These are phyloP conservation scores for Himantopus leucocephalus DNA, from an alignment of 2,113 vertebrate genomes.

Conservation along the genomic window DNA sequence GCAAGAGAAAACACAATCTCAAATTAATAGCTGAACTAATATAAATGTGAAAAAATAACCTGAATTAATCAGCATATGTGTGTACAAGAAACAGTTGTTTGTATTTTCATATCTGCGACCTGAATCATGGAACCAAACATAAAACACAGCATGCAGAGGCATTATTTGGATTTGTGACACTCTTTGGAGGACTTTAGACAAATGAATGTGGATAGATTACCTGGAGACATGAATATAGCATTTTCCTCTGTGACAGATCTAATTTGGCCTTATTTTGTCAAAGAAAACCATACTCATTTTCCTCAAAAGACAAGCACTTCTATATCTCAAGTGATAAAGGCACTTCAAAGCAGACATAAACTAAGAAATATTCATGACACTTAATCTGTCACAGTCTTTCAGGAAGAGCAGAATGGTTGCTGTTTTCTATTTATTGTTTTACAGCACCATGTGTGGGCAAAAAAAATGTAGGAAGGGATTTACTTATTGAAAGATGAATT, in stretches of 20 bases:
- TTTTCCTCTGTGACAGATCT: neutral
- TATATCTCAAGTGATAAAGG: neutral
- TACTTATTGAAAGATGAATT: neutral
- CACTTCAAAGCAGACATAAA: neutral
- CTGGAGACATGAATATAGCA: neutral
- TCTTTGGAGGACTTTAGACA: neutral
- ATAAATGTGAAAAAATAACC: neutral
- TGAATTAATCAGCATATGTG: neutral
- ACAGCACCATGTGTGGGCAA: neutral
- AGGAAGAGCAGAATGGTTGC: neutral
- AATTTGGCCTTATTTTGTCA: neutral
- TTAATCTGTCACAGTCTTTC: conserved; percentile 19
- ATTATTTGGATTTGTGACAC: neutral
- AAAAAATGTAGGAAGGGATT: neutral
- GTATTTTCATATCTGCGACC: neutral
- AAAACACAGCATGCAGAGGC: neutral
- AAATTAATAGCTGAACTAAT: neutral
- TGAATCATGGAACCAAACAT: neutral
- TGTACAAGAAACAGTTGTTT: neutral
- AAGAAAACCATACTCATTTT: neutral
- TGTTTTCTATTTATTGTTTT: neutral
- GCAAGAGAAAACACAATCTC: neutral
- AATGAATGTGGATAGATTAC: neutral
- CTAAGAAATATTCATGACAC: neutral
- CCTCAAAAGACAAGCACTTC: neutral